Evolutionary conservation across 64 coral and sea anemone species (phyloP).

Genomic region (Anthopleura sola): DNA sequence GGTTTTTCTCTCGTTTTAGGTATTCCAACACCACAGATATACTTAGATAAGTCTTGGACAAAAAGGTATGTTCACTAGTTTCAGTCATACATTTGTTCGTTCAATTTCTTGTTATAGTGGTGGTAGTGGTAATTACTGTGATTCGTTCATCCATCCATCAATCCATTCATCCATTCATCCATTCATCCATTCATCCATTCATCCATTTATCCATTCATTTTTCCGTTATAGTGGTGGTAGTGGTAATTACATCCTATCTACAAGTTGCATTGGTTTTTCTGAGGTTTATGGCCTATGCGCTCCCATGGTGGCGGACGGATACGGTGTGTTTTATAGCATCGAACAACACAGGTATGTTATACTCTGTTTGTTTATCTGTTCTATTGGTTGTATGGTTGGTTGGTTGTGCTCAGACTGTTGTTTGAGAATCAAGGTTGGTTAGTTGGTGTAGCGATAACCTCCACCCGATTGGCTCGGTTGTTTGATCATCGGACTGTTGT

Average conservation of each 20-base stretch:
- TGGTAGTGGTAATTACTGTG: too few relatives aligned
- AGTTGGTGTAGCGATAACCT: too few relatives aligned
- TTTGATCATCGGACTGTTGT: too few relatives aligned
- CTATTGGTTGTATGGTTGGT: too few relatives aligned
- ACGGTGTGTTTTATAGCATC: slow-evolving; percentile 85
- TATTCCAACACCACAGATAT: slow-evolving; percentile 51
- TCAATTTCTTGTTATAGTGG: too few relatives aligned
- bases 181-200: background rate
- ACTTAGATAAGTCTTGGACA: slow-evolving; percentile 59
- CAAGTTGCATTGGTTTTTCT: slow-evolving; percentile 69
- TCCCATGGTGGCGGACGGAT: slow-evolving; percentile 84
- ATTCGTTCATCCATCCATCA: too few relatives aligned
- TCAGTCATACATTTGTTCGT: too few relatives aligned
- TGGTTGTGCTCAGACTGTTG: too few relatives aligned
- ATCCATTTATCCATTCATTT: background rate
- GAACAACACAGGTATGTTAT: slow-evolving; percentile 67
- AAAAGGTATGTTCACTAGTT: slow-evolving; percentile 43
- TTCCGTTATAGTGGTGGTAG: slow-evolving; percentile 62
- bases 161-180: too few relatives aligned
- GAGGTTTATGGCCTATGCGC: slow-evolving; percentile 32
- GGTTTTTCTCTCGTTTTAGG: slow-evolving; percentile 2
- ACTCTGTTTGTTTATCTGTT: too few relatives aligned
- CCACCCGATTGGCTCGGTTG: too few relatives aligned
- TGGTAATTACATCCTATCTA: slow-evolving; percentile 82
- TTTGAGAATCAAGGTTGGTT: too few relatives aligned